These are phyloP conservation scores for Rhinatrema bivittatum DNA, from an alignment of 2,797 vertebrate species.

Conservation along the genomic window DNA sequence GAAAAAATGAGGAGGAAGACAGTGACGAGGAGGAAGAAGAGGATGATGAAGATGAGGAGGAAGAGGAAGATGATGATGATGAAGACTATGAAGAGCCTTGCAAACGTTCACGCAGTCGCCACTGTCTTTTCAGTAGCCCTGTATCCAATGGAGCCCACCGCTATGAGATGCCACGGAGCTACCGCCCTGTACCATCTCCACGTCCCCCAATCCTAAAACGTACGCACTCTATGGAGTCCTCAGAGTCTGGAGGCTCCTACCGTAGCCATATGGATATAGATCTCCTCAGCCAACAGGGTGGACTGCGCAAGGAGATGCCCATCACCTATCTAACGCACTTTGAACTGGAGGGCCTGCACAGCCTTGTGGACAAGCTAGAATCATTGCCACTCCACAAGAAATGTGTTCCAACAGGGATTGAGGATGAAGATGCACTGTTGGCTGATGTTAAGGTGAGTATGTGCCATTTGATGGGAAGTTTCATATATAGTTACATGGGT, in stretches of 20 bases:
- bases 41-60: conserved; percentile 35
- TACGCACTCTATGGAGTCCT: conserved; percentile 51
- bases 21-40: conserved; percentile 35
- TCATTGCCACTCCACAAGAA: conserved; percentile 86
- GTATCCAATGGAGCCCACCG: conserved; percentile 55
- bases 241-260: conserved; percentile 54
- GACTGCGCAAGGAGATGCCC: too few relatives aligned
- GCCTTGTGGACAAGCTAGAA: conserved; percentile 87
- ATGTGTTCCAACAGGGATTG: conserved; percentile 85
- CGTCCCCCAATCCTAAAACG: conserved; percentile 53
- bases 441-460: conserved; percentile 74
- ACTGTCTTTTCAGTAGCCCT: conserved; percentile 59
- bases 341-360: conserved; percentile 87
- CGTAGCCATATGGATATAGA: conserved; percentile 62
- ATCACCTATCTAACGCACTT: conserved; percentile 71
- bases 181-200: too few relatives aligned
- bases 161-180: conserved; percentile 53
- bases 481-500: too few relatives aligned
- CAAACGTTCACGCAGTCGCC: conserved; percentile 38
- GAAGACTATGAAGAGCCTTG: too few relatives aligned
- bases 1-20: conserved; percentile 59
- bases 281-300: too few relatives aligned
- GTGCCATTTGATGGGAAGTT: too few relatives aligned
- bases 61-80: too few relatives aligned
- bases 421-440: conserved; percentile 77